Base-by-base conservation (phyloP, 2,797 vertebrate genomes). In the Schizopygopsis pylzovi region DNA sequence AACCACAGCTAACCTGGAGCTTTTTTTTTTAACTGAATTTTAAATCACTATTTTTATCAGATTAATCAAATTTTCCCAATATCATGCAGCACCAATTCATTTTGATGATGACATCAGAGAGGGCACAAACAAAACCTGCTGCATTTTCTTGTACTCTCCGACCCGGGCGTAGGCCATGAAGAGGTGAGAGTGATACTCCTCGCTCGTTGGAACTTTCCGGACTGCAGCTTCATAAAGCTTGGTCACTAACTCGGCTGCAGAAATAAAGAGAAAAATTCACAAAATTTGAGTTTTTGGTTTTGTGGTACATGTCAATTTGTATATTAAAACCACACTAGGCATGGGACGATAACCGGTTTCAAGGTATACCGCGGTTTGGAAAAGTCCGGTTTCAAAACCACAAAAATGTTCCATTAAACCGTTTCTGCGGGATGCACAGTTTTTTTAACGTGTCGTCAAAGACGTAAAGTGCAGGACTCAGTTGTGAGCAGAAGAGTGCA, bases 121-220 rank as follows among this genome's bases (percentile, higher is more conserved):
- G 9, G 45, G 22, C 61, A 68, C 28, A 49, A 18, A 28, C n/a
- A 87, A 67, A 93, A 99, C 98, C 97, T 99, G 98, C 84, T 99
- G 98, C 98, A 99, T 99, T 93, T 99, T 99, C 95, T 99, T 99
- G 94, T 99, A 99, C 87, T 99, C 98, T 5, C 98, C 98, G 18
- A 99, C 97, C 41, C 98, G 96, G 84, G 98, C 98, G 18, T 99
- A 99, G 2, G 98, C 98, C 98, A 99, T 99, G 93, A 99, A 99
- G 90, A 99, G 98, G 89, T 99, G 98, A 4, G 98, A 99, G 93
- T 99, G 98, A 88, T 99, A 99, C 89, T 99, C 98, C 87, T 99
- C 98, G 11, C 98, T 99, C 81, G 95, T 97, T 18, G 98, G 98
- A 82, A 99, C 97, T 91, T 99, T 99, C 94, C 97, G 97, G 91